phyloP scores from a whole-genome alignment of 2,888 invertebrate species.

The Bursaphelenchus okinawaensis region DNA sequence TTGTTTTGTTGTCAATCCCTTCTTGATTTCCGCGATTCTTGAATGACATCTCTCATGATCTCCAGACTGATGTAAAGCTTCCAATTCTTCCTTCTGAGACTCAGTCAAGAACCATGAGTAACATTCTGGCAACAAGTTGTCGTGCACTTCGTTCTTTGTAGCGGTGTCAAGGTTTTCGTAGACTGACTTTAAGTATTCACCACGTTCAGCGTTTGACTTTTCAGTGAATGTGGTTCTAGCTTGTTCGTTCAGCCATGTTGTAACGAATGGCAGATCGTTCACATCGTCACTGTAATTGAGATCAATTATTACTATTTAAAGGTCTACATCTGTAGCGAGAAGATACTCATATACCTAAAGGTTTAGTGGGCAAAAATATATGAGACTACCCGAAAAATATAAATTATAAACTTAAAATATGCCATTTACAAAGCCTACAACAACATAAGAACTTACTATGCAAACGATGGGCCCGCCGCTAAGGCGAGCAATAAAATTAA shows the following conservation, averaged over 20 bases:
- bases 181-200: neutral
- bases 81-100: slow-evolving; percentile 36
- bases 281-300: neutral
- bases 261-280: neutral
- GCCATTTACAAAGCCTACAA: neutral
- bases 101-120: slow-evolving; percentile 43
- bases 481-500: neutral
- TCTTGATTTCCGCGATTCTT: slow-evolving; percentile 32
- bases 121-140: slow-evolving; percentile 22
- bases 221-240: neutral
- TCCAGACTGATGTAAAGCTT: slow-evolving; percentile 22
- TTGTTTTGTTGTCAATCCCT: slow-evolving; percentile 27
- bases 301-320: neutral
- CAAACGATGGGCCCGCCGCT: neutral
- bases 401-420: neutral
- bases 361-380: neutral
- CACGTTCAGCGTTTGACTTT: neutral
- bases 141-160: neutral
- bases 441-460: neutral
- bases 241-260: neutral
- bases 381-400: neutral
- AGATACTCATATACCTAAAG: too few relatives aligned
- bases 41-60: slow-evolving; percentile 24
- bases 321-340: neutral
- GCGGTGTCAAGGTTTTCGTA: neutral